Evolutionary conservation across 2,888 invertebrate genomes (phyloP).

Genomic region (Diloba caeruleocephala): DNA sequence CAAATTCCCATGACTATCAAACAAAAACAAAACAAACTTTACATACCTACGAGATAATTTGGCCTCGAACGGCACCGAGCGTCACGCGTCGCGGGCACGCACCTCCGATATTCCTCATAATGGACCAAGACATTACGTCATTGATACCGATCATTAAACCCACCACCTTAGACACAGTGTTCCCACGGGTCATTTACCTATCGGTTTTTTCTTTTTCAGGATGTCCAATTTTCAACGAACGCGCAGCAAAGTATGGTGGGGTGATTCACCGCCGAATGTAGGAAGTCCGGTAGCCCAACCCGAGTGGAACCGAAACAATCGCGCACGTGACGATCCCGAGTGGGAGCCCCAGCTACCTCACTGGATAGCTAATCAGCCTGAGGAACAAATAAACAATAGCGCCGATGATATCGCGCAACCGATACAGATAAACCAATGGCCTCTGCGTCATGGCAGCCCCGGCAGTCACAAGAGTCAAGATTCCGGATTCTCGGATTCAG

Average conservation of each 20-base stretch:
- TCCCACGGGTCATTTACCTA: slow-evolving; percentile 75
- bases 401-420: slow-evolving; percentile 76
- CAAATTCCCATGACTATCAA: slow-evolving; percentile 75
- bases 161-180: slow-evolving; percentile 66
- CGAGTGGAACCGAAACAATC: slow-evolving; percentile 73
- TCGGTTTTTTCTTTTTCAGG: slow-evolving; percentile 80
- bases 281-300: slow-evolving; percentile 81
- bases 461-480: slow-evolving; percentile 93
- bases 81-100: slow-evolving; percentile 77
- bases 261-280: slow-evolving; percentile 81
- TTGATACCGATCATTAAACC: slow-evolving; percentile 78
- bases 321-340: slow-evolving; percentile 73
- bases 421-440: slow-evolving; percentile 81
- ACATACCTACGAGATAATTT: slow-evolving; percentile 71
- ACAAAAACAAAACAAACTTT: slow-evolving; percentile 68
- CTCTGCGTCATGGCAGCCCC: slow-evolving; percentile 85
- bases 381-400: slow-evolving; percentile 76
- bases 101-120: slow-evolving; percentile 76
- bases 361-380: slow-evolving; percentile 86
- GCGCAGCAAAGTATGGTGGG: slow-evolving; percentile 92
- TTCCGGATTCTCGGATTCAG: slow-evolving; percentile 94
- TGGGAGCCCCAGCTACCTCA: slow-evolving; percentile 87
- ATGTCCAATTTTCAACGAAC: slow-evolving; percentile 92
- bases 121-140: slow-evolving; percentile 83
- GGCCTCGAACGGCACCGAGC: slow-evolving; percentile 64